These are phyloP conservation scores for Pygmarrhopalites habei DNA, from an alignment of 1,140 invertebrate genomes.

Conservation along the genomic window DNA sequence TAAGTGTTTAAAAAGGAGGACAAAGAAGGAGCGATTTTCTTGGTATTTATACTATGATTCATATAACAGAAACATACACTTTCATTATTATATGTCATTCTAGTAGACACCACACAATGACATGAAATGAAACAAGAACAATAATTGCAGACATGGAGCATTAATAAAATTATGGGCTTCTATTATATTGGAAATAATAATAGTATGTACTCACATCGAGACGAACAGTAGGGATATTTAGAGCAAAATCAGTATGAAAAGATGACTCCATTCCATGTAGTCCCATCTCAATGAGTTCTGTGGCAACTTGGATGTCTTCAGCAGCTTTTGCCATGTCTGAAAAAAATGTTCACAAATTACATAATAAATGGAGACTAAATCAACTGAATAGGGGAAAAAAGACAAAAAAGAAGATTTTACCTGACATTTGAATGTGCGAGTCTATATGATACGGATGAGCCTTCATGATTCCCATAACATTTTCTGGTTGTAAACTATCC, in stretches of 20 bases:
- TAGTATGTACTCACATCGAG: too few relatives aligned
- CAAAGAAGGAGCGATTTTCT: constrained; percentile 78
- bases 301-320: constrained; percentile 70
- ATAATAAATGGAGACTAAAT: too few relatives aligned
- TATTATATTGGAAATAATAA: too few relatives aligned
- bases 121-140: too few relatives aligned
- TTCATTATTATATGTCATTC: too few relatives aligned
- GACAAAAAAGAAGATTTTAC: too few relatives aligned
- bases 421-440: constrained; percentile 74
- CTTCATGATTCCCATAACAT: constrained; percentile 70
- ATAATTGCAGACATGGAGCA: too few relatives aligned
- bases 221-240: constrained; percentile 64
- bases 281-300: constrained; percentile 69
- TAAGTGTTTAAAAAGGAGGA: constrained; percentile 78
- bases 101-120: too few relatives aligned
- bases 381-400: too few relatives aligned
- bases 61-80: too few relatives aligned
- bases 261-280: constrained; percentile 67
- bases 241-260: constrained; percentile 72
- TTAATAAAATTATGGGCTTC: too few relatives aligned
- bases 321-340: constrained; percentile 69
- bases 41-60: constrained; percentile 71
- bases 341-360: too few relatives aligned
- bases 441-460: constrained; percentile 74
- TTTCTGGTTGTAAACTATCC: constrained; percentile 70